A percentile compares a stretch with the other conserved stretches of the same genome.
Conservation (phyloP, 2,888 invertebrate species). For the Coleophora flavipennella region DNA sequence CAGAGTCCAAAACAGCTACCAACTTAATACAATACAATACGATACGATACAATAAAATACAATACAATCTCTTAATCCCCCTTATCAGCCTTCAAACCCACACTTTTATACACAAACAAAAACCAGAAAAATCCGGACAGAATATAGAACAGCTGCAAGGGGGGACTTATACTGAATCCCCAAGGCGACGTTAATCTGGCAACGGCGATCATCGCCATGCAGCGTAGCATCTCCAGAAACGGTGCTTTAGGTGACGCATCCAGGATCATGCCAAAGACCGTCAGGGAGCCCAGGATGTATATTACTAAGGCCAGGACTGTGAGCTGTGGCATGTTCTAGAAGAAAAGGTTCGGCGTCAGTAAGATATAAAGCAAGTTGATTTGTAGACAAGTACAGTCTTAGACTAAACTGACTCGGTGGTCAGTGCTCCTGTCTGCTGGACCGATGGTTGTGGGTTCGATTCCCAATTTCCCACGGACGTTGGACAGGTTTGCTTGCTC, state of each 20-base stretch:
- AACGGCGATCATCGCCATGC: constrained; percentile 55
- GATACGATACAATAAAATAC: no score
- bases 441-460: no score
- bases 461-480: background rate
- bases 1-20: no score
- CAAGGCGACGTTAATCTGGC: constrained; percentile 30
- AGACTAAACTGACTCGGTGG: no score
- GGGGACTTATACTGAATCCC: constrained; percentile 27
- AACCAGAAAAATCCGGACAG: constrained; percentile 69
- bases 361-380: no score
- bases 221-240: constrained; percentile 72
- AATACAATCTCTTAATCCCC: constrained; percentile 5
- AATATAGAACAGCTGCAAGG: constrained; percentile 58
- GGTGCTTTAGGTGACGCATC: constrained; percentile 74
- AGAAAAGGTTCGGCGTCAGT: constrained; percentile 8
- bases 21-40: background rate
- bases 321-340: constrained; percentile 66
- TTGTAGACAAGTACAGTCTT: no score
- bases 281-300: constrained; percentile 75
- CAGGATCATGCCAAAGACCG: constrained; percentile 77
- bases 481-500: no score
- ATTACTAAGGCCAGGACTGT: constrained; percentile 61
- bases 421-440: no score
- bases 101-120: constrained; percentile 57
- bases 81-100: constrained; percentile 49